phyloP scores from a whole-genome alignment of 2,888 invertebrate species.

The Microchrysa polita region DNA sequence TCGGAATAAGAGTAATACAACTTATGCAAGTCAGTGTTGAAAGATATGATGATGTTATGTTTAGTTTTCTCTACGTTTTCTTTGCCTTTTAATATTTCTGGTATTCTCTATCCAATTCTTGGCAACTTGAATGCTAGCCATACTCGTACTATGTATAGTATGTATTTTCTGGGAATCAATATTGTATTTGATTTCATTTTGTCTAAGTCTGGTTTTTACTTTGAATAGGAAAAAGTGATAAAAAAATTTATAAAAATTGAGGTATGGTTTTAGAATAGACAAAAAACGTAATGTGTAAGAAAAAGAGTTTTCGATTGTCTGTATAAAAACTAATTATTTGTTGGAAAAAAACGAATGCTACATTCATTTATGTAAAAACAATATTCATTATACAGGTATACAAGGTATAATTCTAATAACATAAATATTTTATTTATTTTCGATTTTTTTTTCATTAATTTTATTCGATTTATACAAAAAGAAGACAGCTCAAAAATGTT shows the following conservation, averaged over 20 bases:
- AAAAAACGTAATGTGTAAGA: neutral
- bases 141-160: no score
- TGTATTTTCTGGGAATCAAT: neutral
- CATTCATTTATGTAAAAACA: neutral
- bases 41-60: slow-evolving; percentile 37
- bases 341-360: neutral
- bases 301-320: slow-evolving; percentile 31
- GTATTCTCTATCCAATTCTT: neutral
- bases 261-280: slow-evolving; percentile 23
- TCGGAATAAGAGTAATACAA: slow-evolving; percentile 2
- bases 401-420: slow-evolving; percentile 8
- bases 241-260: slow-evolving; percentile 36
- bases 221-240: slow-evolving; percentile 27
- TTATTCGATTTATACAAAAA: neutral
- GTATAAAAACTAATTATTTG: slow-evolving; percentile 21
- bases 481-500: slow-evolving; percentile 9
- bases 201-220: slow-evolving; percentile 6
- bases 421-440: slow-evolving; percentile 11
- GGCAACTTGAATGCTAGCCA: no score
- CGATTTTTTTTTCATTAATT: neutral
- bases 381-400: neutral
- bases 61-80: neutral
- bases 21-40: slow-evolving; percentile 9
- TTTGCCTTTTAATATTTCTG: neutral
- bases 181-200: neutral